Percentiles rank a stretch among this genome's conserved stretches.
Conservation (phyloP, 2,797 vertebrate genomes). For the Lateolabrax maculatus region DNA sequence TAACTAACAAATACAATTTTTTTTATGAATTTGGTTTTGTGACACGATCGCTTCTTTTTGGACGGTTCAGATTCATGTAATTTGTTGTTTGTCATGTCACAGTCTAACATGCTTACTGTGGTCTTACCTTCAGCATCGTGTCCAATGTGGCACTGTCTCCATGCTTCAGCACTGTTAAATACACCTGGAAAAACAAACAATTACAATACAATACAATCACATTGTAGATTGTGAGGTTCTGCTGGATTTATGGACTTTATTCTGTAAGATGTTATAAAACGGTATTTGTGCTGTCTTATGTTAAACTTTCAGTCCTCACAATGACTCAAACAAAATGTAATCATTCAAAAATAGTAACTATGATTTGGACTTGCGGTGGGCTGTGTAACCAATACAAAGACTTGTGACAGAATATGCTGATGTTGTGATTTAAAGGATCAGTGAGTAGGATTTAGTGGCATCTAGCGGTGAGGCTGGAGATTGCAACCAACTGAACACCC, state of each 20-base stretch:
- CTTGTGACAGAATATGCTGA: neutral
- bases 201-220: neutral
- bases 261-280: neutral
- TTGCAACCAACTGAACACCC: no score
- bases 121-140: constrained; percentile 94
- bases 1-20: no score
- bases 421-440: no score
- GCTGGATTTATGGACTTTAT: neutral
- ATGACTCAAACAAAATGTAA: neutral
- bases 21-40: no score
- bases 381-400: neutral
- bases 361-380: neutral
- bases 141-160: constrained; percentile 94
- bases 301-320: no score
- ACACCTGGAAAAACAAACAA: constrained; percentile 85
- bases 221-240: no score
- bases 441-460: no score
- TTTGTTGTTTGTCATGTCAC: neutral
- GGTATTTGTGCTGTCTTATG: no score
- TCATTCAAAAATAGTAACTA: neutral
- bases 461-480: no score
- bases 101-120: neutral
- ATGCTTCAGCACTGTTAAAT: constrained; percentile 96
- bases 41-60: neutral
- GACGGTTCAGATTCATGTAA: neutral